Percentiles rank a stretch among this genome's conserved stretches.
Evolutionary conservation across 2,113 vertebrate species (phyloP).

Genomic region (Suncus etruscus): DNA sequence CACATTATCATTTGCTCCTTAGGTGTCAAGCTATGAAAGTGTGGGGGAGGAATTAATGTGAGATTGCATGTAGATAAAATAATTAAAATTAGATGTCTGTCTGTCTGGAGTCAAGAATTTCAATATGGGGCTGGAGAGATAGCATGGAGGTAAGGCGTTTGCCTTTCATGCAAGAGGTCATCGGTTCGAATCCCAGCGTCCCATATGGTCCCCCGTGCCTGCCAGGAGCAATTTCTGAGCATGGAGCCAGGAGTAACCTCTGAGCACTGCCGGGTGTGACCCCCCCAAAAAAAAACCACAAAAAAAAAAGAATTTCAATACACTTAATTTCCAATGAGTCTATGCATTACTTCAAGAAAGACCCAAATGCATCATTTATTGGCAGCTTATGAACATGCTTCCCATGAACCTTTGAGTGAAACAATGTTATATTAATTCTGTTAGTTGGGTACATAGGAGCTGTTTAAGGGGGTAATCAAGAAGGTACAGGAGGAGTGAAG

Average conservation of each 20-base stretch:
- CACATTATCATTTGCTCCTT: constrained; percentile 83
- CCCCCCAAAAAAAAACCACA: no score
- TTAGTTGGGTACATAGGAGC: constrained; percentile 74
- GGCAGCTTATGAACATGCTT: constrained; percentile 77
- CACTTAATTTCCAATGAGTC: constrained; percentile 85
- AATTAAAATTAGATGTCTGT: constrained; percentile 89
- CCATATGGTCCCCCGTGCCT: no score
- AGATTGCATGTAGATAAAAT: constrained; percentile 84
- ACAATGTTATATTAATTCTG: constrained; percentile 79
- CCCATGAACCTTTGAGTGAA: constrained; percentile 80
- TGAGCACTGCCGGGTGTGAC: no score
- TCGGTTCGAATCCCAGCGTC: no score
- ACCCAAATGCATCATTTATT: constrained; percentile 85
- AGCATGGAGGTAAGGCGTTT: no score
- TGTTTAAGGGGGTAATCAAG: constrained; percentile 76
- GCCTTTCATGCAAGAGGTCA: no score
- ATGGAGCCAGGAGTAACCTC: no score
- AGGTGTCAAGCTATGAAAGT: constrained; percentile 87
- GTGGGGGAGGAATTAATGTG: constrained; percentile 86
- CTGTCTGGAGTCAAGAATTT: constrained; percentile 85
- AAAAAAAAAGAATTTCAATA: constrained; percentile 88
- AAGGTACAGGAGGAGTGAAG: background rate
- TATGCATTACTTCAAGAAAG: constrained; percentile 85
- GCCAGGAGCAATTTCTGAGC: no score
- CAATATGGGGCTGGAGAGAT: no score